These are phyloP conservation scores for Macrotrachela quadricornifera DNA, from an alignment of 1,140 invertebrate genomes.

Conservation along the genomic window DNA sequence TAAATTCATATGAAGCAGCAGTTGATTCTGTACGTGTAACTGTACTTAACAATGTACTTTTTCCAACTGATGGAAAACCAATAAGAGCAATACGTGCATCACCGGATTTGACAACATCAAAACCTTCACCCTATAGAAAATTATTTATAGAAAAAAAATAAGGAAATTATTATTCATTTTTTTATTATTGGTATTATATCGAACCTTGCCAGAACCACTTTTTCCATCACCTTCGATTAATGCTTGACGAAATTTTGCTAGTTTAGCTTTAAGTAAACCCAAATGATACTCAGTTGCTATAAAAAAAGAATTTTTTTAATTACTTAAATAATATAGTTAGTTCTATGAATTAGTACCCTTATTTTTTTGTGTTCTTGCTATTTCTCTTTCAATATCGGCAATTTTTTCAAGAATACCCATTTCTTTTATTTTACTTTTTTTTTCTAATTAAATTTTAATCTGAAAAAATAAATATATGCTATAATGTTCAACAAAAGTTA, in stretches of 20 bases:
- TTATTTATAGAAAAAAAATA: conserved; percentile 13
- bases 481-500: too few species aligned
- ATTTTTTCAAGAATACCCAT: conserved; percentile 98
- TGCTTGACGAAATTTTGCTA: conserved; percentile 88
- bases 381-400: conserved; percentile 90
- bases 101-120: conserved; percentile 96
- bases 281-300: conserved; percentile 96
- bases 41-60: conserved; percentile 59
- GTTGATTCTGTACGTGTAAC: conserved; percentile 50
- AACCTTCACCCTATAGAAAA: conserved; percentile 58
- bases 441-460: neutral
- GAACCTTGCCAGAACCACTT: conserved; percentile 43
- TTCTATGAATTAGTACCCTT: conserved; percentile 51
- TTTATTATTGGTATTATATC: neutral
- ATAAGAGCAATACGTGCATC: conserved; percentile 95
- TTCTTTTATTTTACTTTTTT: conserved; percentile 11
- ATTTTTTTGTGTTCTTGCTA: conserved; percentile 93
- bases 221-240: conserved; percentile 71
- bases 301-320: conserved; percentile 4
- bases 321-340: neutral
- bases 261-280: conserved; percentile 86
- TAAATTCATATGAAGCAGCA: conserved; percentile 71
- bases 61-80: conserved; percentile 68
- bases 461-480: too few species aligned
- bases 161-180: conserved; percentile 1